Percentiles rank a stretch among this genome's conserved stretches.
These are phyloP conservation scores for Podocnemis expansa DNA, from an alignment of 2,113 vertebrate genomes.

Conservation along the genomic window DNA sequence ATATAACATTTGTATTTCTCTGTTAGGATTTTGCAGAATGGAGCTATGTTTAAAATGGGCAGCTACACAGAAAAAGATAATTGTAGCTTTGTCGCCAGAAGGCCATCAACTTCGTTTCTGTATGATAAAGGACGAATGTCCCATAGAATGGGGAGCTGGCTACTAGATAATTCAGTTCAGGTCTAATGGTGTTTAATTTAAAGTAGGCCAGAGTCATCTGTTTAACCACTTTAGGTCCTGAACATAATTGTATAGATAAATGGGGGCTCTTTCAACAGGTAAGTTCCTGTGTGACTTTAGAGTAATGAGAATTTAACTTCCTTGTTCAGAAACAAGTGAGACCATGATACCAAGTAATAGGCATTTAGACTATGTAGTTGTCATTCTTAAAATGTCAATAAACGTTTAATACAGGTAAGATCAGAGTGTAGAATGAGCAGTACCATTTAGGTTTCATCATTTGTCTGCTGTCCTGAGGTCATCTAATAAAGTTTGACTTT, in stretches of 20 bases:
- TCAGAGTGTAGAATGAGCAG: neutral
- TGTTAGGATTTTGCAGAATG: neutral
- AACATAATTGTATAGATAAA: neutral
- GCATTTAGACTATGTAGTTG: neutral
- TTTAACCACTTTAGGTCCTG: neutral
- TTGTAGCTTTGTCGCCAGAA: neutral
- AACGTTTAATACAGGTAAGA: neutral
- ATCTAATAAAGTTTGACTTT: neutral
- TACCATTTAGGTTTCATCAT: neutral
- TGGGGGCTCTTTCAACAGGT: neutral
- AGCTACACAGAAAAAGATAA: neutral
- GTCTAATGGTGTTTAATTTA: neutral
- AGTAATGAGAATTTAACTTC: neutral
- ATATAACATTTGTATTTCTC: neutral
- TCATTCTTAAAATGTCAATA: neutral
- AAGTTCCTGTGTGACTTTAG: neutral
- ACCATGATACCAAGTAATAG: neutral
- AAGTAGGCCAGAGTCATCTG: neutral
- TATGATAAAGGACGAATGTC: neutral
- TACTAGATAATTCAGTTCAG: neutral
- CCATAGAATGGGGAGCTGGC: neutral
- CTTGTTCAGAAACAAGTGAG: neutral
- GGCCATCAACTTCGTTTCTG: neutral
- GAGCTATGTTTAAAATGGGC: neutral
- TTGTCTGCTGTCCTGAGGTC: accelerated